A percentile compares a stretch with the other conserved stretches of the same genome.
Conservation (phyloP, 2,888 invertebrate species). For the Tethea ocularis region DNA sequence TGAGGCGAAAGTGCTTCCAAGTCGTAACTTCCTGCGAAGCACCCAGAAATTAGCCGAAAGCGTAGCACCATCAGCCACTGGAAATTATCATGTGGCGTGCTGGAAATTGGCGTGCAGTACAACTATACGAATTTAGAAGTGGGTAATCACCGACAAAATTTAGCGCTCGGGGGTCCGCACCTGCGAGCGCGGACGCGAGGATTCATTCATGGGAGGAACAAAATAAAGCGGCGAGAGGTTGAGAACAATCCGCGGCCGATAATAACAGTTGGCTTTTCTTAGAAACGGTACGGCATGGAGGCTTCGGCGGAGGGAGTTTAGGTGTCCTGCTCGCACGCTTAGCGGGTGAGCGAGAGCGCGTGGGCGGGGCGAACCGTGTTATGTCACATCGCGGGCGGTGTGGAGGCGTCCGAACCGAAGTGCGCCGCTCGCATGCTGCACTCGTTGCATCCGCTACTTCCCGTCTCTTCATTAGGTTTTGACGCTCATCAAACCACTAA, state of each 20-base stretch:
- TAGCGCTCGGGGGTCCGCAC: slow-evolving; percentile 71
- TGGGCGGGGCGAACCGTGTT: slow-evolving; percentile 74
- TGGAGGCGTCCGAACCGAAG: slow-evolving; percentile 57
- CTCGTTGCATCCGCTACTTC: slow-evolving; percentile 56
- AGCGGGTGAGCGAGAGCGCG: slow-evolving; percentile 66
- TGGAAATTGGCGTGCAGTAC: slow-evolving; percentile 69
- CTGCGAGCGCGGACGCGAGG: slow-evolving; percentile 63
- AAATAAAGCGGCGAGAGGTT: slow-evolving; percentile 66
- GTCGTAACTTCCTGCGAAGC: slow-evolving; percentile 72
- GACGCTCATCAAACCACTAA: slow-evolving; percentile 36
- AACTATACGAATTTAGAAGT: slow-evolving; percentile 65
- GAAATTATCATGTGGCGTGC: slow-evolving; percentile 76
- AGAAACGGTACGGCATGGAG: slow-evolving; percentile 74
- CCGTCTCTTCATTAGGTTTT: slow-evolving; percentile 63
- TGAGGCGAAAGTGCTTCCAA: slow-evolving; percentile 60
- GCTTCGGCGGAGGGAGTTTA: slow-evolving; percentile 71
- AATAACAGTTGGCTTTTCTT: slow-evolving; percentile 82
- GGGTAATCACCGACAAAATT: slow-evolving; percentile 70
- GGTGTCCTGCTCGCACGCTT: slow-evolving; percentile 60
- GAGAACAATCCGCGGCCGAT: slow-evolving; percentile 76
- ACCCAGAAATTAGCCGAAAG: slow-evolving; percentile 58
- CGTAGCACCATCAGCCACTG: slow-evolving; percentile 66
- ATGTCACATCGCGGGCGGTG: slow-evolving; percentile 69
- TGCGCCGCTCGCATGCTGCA: slow-evolving; percentile 52
- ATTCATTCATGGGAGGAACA: slow-evolving; percentile 77